Conservation (phyloP, 2,113 vertebrate species). For the Nanorana parkeri region DNA sequence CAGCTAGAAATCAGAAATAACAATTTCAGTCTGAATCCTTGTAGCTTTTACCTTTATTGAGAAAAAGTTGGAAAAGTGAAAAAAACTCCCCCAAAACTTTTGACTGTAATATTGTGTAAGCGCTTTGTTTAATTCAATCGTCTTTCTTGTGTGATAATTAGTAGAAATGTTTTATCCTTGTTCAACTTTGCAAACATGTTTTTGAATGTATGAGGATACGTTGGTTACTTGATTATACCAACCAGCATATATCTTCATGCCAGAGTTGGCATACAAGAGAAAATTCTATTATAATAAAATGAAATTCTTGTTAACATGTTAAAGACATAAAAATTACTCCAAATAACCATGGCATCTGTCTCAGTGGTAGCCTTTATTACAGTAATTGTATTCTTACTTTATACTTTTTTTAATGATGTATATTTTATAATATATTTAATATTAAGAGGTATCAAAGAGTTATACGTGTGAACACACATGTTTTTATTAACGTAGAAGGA, state of each 20-base stretch:
- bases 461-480: too few relatives aligned
- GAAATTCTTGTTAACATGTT: not conserved
- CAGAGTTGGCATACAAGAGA: not conserved
- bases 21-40: not conserved
- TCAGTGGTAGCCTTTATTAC: too few relatives aligned
- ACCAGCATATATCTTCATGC: not conserved
- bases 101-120: not conserved
- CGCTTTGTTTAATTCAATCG: not conserved
- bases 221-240: not conserved
- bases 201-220: not conserved
- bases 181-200: not conserved
- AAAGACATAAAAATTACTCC: too few relatives aligned
- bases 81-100: conserved; percentile 8
- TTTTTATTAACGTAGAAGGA: too few relatives aligned
- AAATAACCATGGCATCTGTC: too few relatives aligned
- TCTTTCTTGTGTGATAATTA: not conserved
- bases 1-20: not conserved
- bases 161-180: not conserved
- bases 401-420: not conserved
- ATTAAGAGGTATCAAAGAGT: not conserved
- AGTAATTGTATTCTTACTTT: not conserved
- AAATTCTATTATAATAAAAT: not conserved
- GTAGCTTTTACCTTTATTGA: not conserved
- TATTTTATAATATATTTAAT: not conserved
- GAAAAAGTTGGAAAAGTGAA: not conserved